Conservation (phyloP, 2,888 invertebrate species). For the Xylota segnis region DNA sequence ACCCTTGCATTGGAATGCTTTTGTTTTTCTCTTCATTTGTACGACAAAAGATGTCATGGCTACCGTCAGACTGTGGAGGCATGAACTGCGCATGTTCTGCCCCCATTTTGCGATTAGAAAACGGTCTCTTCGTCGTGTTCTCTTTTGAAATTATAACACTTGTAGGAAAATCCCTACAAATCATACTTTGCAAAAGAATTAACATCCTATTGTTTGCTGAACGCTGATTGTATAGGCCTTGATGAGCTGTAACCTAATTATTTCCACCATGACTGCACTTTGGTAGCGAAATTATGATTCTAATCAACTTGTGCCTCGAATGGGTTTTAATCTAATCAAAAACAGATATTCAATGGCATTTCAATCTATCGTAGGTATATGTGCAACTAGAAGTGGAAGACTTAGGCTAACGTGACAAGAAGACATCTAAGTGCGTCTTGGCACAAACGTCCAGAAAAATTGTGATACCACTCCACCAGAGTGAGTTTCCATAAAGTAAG, state of each 20-base stretch:
- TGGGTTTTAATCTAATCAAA: too few relatives aligned
- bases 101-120: constrained; percentile 5
- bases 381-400: too few relatives aligned
- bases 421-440: too few relatives aligned
- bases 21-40: not conserved
- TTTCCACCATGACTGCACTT: not conserved
- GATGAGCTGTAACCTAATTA: constrained; percentile 60
- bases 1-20: not conserved
- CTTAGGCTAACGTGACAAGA: too few relatives aligned
- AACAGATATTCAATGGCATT: too few relatives aligned
- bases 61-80: not conserved
- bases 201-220: constrained; percentile 41
- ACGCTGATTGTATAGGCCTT: constrained; percentile 46
- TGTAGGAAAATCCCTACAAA: constrained; percentile 18
- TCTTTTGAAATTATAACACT: constrained; percentile 41
- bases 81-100: constrained; percentile 33
- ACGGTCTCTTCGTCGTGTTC: not conserved
- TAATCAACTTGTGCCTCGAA: not conserved
- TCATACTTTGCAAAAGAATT: constrained; percentile 48
- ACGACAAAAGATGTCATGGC: constrained; percentile 6
- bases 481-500: too few relatives aligned
- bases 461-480: too few relatives aligned
- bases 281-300: not conserved
- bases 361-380: too few relatives aligned
- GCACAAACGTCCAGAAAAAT: too few relatives aligned